Evolutionary conservation across 2,888 invertebrate species (phyloP), one percentile per base, ranked within the genome.

Genomic region (Drosophila macrospina): DNA sequence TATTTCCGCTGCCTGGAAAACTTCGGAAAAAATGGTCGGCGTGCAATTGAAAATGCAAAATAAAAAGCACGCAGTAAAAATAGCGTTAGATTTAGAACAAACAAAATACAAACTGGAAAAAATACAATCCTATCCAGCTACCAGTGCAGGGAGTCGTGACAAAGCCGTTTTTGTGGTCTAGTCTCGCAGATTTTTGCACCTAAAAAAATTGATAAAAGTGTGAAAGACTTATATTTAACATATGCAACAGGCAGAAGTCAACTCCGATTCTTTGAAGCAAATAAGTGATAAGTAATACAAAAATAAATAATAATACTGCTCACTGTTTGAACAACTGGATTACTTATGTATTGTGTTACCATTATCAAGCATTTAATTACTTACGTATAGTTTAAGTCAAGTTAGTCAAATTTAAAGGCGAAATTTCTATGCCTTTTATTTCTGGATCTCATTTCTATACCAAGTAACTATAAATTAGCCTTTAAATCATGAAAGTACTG

Each of bases 31-130:
- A 84, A 63, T 57, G 45, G 64, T 59, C 51, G 16, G 39, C 60
- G 39, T 39, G 73, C 75, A 78, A 85, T 85, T 87, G 77, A 85
- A 73, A 86, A 86, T 84, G 68, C 70, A 77, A 84, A 80, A 83
- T 78, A 71, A 67, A 80, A 84, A 86, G 55, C 39, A 62, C 69
- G 62, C 69, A 66, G 57, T 67, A 65, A 75, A 79, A 82, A 45
- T 63, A 57, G 59, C 81, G 82, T 80, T 85, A 86, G 86, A 79
- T 74, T 88, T 85, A 77, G 86, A 74, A 86, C 79, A 89, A 79
- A 74, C 57, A 76, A 52, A 69, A 72, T 66, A 68, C 69, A 51
- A 77, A 68, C 73, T 60, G 51, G 45, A 50, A 52, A 60, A 77
- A 72, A 62, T 54, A 66, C 48, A 64, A 74, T 62, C 68, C 50